Percentiles rank a stretch among this genome's conserved stretches.
These are phyloP conservation scores for Metopolophium dirhodum DNA, from an alignment of 1,140 invertebrate species.

Conservation along the genomic window DNA sequence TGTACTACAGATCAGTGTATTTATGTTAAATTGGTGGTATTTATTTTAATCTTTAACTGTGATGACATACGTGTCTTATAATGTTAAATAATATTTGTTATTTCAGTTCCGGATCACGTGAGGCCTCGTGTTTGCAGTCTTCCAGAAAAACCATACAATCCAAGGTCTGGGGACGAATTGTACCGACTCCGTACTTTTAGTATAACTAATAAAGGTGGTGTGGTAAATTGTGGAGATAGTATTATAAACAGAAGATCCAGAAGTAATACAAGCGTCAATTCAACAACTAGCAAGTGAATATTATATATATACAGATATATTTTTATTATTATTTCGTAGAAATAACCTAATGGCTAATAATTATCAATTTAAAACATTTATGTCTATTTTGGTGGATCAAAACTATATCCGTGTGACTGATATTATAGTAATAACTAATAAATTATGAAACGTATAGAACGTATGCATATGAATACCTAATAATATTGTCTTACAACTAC, in stretches of 20 bases:
- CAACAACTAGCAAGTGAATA: constrained; percentile 63
- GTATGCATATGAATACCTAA: no score
- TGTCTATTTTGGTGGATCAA: no score
- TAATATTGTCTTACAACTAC: no score
- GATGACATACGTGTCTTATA: not conserved
- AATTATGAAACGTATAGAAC: no score
- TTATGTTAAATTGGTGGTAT: not conserved
- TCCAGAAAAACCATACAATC: constrained; percentile 82
- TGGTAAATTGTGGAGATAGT: constrained; percentile 76
- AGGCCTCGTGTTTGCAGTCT: constrained; percentile 82
- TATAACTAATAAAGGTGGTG: constrained; percentile 75
- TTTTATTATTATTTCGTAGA: not conserved
- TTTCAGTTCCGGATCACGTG: constrained; percentile 79
- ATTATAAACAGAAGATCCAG: constrained; percentile 64
- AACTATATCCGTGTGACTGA: no score
- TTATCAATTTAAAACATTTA: no score
- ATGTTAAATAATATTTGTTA: not conserved
- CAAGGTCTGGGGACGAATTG: constrained; percentile 72
- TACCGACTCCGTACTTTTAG: constrained; percentile 75
- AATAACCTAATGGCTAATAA: not conserved
- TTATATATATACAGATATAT: not conserved
- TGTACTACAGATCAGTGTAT: not conserved
- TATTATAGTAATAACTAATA: no score
- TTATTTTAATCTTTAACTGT: not conserved
- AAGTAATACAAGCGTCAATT: constrained; percentile 72